phyloP scores from a whole-genome alignment of 2,797 vertebrate genomes.

The Antrozous pallidus region DNA sequence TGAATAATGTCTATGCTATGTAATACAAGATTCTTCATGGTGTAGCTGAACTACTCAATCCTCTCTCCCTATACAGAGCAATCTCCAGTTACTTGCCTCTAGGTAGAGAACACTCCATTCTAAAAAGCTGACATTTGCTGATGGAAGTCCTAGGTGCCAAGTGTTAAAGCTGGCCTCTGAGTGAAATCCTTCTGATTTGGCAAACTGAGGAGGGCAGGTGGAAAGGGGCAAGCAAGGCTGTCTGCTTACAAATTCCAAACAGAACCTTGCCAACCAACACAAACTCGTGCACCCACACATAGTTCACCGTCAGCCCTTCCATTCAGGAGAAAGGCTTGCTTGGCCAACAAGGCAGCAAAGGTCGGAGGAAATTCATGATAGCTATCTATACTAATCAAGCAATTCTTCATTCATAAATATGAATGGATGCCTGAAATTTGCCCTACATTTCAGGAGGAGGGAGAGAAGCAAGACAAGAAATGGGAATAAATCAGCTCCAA shows the following conservation, averaged over 20 bases:
- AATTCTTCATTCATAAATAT: not conserved
- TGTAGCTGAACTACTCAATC: not conserved
- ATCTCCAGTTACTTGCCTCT: not conserved
- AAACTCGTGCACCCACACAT: accelerated
- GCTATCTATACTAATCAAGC: not conserved
- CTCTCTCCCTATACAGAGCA: not conserved
- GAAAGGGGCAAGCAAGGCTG: not conserved
- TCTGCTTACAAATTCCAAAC: not conserved
- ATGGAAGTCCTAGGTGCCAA: not conserved
- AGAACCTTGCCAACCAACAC: not conserved
- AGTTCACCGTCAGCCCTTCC: not conserved
- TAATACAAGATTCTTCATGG: not conserved
- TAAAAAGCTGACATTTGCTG: not conserved
- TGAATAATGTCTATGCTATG: not conserved
- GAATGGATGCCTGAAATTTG: not conserved
- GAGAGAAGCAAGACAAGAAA: not conserved
- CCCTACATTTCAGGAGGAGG: not conserved
- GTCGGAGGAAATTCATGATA: not conserved
- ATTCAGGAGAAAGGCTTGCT: not conserved
- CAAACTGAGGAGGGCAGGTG: not conserved
- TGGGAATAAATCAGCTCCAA: not conserved
- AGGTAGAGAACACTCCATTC: not conserved
- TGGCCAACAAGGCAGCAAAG: not conserved
- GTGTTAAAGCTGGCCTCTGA: not conserved
- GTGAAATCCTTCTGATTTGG: not conserved